Evolutionary conservation across 2,797 vertebrate species (phyloP), one percentile per base, ranked within the genome.

Genomic region (Fratercula arctica): DNA sequence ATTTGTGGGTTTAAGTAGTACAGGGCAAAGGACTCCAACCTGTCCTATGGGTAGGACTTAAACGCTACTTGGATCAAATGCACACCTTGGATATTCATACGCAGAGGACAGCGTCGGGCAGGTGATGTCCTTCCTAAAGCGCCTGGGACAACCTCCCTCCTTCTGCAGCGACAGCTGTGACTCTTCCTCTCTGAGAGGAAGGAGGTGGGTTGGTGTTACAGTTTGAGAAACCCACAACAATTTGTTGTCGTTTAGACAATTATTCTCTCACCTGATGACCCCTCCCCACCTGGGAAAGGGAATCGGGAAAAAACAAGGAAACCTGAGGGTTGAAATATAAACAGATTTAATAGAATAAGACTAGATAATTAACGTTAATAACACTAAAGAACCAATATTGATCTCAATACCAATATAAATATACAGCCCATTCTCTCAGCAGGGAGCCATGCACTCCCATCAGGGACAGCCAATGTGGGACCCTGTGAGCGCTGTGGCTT

Each of bases 101-200:
- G 1, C 14, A 39, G 54, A 28, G 1, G 18, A 1, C 12, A 41
- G 61, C 1, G 0, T 0, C 33, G 59, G 9, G 54, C 70, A 37
- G 70, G 33, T 13, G 28, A 11, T 14, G 53, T 11, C 63, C 84
- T 29, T 54, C 57, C 50, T 9, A 6, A 18, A n/a, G 39, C 31
- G 50, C 84, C 41, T 16, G 60, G 46, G 20, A 33, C 64, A 56
- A 16, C 24, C 33, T 39, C 24, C 24, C 29, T 6, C 20, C 59
- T 69, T 15, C 14, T 23, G 31, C 60, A 26, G 59, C 69, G 31
- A 19, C 17, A 33, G 61, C 80, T 13, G 28, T 10, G 25, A 13
- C 2, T 4, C 3, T 12, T 17, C 25, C 17, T 24, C 54, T 26
- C 60, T 4, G 28, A 16, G 33, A 50, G 80, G 48, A 41, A 56